These are phyloP conservation scores for Riparia riparia DNA, from an alignment of 2,113 vertebrate species.

Conservation along the genomic window DNA sequence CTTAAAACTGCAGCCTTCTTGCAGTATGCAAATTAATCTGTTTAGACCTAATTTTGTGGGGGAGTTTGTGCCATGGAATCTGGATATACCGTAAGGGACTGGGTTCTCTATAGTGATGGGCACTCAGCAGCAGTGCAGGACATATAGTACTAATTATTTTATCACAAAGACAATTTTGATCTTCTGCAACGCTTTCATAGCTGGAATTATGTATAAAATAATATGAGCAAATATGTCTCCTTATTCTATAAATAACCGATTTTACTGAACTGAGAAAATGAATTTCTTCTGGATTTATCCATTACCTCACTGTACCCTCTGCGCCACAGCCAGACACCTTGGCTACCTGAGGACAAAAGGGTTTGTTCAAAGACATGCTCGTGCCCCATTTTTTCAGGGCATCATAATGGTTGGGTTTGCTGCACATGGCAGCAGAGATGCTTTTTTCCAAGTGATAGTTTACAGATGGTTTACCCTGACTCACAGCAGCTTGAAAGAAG, in stretches of 20 bases:
- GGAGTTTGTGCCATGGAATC: neutral
- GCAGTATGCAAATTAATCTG: neutral
- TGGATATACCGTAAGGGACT: neutral
- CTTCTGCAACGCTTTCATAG: neutral
- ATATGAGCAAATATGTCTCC: neutral
- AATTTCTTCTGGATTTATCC: neutral
- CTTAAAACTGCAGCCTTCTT: neutral
- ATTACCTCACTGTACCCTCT: neutral
- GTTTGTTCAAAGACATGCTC: neutral
- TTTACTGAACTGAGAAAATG: neutral
- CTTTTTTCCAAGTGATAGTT: neutral
- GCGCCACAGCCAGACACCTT: neutral
- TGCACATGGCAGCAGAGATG: neutral
- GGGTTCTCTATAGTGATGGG: neutral
- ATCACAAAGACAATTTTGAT: neutral
- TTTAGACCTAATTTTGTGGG: neutral
- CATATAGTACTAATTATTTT: neutral
- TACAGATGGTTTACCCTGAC: neutral
- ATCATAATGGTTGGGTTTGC: neutral
- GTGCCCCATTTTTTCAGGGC: neutral
- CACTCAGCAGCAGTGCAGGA: neutral
- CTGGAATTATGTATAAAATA: neutral
- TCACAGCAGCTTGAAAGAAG: neutral
- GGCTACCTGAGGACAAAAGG: neutral
- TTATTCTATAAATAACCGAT: neutral